Percentiles rank a stretch among this genome's conserved stretches.
These are phyloP conservation scores for Synanceia verrucosa DNA, from an alignment of 2,797 vertebrate species.

Conservation along the genomic window DNA sequence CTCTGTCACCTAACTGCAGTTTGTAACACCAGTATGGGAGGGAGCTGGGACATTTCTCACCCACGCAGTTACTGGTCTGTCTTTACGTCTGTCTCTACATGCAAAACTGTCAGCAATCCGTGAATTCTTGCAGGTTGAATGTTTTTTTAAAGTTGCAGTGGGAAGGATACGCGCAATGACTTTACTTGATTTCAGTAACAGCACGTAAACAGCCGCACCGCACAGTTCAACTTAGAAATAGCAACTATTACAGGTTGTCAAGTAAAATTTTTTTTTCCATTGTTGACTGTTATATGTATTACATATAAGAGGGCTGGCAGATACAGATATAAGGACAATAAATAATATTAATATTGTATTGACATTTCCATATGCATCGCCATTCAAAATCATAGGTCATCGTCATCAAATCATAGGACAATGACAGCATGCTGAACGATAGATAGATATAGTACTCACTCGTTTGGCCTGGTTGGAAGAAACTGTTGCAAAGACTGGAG, in stretches of 20 bases:
- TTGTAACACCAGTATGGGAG: slow-evolving; percentile 58
- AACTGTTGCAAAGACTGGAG: slow-evolving; percentile 82
- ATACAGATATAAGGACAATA: too few species aligned
- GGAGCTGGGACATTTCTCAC: slow-evolving; percentile 64
- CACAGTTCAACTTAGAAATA: background rate
- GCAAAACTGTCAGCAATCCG: slow-evolving; percentile 33
- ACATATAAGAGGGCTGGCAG: too few species aligned
- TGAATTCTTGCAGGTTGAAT: slow-evolving; percentile 12
- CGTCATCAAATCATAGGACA: too few species aligned
- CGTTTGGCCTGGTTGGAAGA: slow-evolving; percentile 87
- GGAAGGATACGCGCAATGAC: background rate
- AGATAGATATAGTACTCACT: slow-evolving; percentile 76
- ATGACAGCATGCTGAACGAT: background rate
- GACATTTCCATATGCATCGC: too few species aligned
- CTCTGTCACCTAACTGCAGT: slow-evolving; percentile 45
- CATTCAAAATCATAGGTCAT: too few species aligned
- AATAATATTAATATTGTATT: too few species aligned
- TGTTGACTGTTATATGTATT: too few species aligned
- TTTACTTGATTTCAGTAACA: background rate
- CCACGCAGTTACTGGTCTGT: slow-evolving; percentile 20
- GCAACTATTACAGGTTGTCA: background rate
- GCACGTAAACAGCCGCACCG: background rate
- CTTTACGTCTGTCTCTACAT: slow-evolving; percentile 5
- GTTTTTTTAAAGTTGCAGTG: slow-evolving; percentile 5
- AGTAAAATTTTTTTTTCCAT: too few species aligned